Evolutionary conservation across 2,113 vertebrate species (phyloP), one percentile per base, ranked within the genome.

Genomic region (Hylia prasina): DNA sequence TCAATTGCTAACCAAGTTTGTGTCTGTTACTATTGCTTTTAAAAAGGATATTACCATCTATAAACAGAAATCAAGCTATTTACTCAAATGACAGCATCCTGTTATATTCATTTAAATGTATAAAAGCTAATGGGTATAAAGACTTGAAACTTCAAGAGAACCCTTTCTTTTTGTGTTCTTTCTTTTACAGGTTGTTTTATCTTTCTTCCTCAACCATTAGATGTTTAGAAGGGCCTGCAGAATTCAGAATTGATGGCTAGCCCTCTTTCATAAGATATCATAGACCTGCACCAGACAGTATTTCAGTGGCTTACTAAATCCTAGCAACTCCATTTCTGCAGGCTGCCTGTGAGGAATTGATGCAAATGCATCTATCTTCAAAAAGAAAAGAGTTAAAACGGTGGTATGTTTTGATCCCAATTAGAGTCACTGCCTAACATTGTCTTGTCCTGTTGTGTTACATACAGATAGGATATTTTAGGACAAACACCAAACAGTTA

Each of bases 281-380:
- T 33, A 65, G n/a, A 79, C 4, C 21, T 54, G 31, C 23, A 58
- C 12, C 39, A 94, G 40, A 51, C 28, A 91, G 20, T 15, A 47
- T 56, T 75, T 56, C 65, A 68, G 66, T 66, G 88, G 42, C 50
- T 86, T 48, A 44, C 79, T 92, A 78, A 88, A 75, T 76, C 13
- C 28, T 87, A 68, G 44, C 33, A 68, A 16, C 7, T 89, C 45
- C 14, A n/a, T 28, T 93, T 83, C 56, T 87, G 19, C 39, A 54
- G 70, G 30, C 13, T 73, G 77, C 58, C 45, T 89, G 71, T 70
- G 63, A 97, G 91, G 82, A 97, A 87, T 6, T 73, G 42, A 57
- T 66, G 21, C 40, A 68, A 61, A 51, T 44, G 4, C 48, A 35
- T 22, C 24, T 37, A 39, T 61, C 33, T 87, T 84, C 60, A 66